phyloP scores from a whole-genome alignment of 2,888 invertebrate genomes.

The Didymodactylos carnosus region DNA sequence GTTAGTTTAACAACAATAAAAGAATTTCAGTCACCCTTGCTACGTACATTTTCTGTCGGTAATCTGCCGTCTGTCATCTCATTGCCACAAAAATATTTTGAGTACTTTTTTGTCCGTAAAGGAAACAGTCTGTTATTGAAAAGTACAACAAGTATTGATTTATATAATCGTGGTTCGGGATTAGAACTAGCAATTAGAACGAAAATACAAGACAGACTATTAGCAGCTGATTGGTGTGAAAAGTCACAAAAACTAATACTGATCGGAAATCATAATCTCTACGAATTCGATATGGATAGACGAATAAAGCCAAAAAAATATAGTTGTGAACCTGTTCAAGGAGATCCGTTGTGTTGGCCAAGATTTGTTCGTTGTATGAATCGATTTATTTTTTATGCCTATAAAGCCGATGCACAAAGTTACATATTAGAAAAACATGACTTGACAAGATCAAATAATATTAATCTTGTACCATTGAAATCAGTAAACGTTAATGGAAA shows the following conservation, averaged over 20 bases:
- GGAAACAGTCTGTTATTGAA: neutral
- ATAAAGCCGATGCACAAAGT: neutral
- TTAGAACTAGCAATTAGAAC: neutral
- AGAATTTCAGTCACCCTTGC: neutral
- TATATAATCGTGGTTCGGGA: neutral
- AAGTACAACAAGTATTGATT: neutral
- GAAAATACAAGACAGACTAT: neutral
- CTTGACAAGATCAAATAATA: too few relatives aligned
- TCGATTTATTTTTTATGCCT: neutral
- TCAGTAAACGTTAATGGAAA: neutral
- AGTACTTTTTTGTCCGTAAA: neutral
- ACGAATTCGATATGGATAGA: neutral
- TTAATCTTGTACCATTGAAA: neutral
- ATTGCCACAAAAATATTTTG: neutral
- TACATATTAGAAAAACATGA: neutral
- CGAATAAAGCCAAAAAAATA: neutral
- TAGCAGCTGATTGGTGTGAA: neutral
- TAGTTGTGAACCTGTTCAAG: neutral
- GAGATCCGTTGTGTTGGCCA: neutral
- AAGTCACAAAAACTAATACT: neutral
- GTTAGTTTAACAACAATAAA: neutral
- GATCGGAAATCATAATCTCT: neutral
- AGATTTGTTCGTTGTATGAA: neutral
- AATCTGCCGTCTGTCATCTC: neutral
- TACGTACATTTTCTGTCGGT: neutral